These are phyloP conservation scores for Brachylomia viminalis DNA, from an alignment of 2,888 invertebrate genomes.

Conservation along the genomic window DNA sequence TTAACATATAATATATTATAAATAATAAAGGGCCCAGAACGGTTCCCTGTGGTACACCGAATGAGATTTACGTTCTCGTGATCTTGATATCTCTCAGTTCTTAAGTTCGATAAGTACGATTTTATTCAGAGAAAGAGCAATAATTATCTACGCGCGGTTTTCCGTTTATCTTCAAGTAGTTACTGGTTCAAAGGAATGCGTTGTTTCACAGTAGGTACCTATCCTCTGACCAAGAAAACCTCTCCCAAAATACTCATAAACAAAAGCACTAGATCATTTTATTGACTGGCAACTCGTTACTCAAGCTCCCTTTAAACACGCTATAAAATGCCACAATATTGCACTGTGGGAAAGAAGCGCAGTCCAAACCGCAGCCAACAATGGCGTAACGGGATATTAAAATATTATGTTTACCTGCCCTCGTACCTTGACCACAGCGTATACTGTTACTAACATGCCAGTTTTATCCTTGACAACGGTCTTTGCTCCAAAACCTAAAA, in stretches of 20 bases:
- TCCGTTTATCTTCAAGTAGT: too few relatives aligned
- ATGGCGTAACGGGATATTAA: slow-evolving; percentile 62
- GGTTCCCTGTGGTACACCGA: too few relatives aligned
- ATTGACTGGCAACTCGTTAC: slow-evolving; percentile 4
- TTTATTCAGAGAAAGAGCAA: too few relatives aligned
- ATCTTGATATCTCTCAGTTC: too few relatives aligned
- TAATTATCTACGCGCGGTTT: too few relatives aligned
- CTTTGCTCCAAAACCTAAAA: slow-evolving; percentile 13
- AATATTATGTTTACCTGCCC: slow-evolving; percentile 57
- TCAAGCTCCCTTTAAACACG: slow-evolving; percentile 10
- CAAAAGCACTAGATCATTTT: slow-evolving; percentile 13
- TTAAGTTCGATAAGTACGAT: not conserved
- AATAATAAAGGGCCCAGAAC: too few relatives aligned
- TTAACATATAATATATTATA: too few relatives aligned
- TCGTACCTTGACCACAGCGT: slow-evolving; percentile 54
- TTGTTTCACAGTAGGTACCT: not conserved
- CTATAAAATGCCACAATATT: slow-evolving; percentile 48
- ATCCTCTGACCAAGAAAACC: not conserved
- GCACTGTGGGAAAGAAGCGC: slow-evolving; percentile 57
- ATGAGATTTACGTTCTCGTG: too few relatives aligned
- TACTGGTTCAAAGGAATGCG: not conserved
- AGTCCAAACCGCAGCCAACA: slow-evolving; percentile 59
- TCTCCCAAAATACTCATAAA: not conserved
- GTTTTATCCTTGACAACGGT: slow-evolving; percentile 35
- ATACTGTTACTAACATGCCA: slow-evolving; percentile 53